Evolutionary conservation across 2,888 invertebrate genomes (phyloP), one percentile per base, ranked within the genome.

Genomic region (Lithophane ornitopus): DNA sequence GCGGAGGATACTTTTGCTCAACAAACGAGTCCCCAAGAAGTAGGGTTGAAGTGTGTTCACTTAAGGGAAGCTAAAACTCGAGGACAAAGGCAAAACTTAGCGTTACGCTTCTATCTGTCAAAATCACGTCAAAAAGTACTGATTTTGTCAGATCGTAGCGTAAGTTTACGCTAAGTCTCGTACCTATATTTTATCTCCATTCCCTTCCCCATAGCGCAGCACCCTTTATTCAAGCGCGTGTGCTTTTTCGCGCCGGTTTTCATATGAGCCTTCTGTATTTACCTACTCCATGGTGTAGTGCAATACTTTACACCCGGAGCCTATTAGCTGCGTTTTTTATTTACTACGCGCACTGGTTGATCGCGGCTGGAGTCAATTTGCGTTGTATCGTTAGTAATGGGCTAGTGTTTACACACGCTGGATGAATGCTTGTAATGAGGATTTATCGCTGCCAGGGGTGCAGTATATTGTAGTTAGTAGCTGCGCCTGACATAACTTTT

Each of bases 311-410:
- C 58, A 63, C 59, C 34, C n/a, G 28, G 41, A 52, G 39, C 41
- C 41, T 76, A 70, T 70, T 84, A 68, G 67, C 39, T 44, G 41
- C 19, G 61, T 81, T 82, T 81, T 58, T 85, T 82, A 85, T 84
- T 81, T 70, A 74, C 62, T 70, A n/a, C 7, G n/a, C 41, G n/a
- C 54, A 19, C 69, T 70, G 72, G 54, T 77, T 82, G 70, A 70
- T 82, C 82, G 46, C 61, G 73, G 59, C 46, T 63, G 85, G 62
- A 72, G 78, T 85, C 85, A 76, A 77, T 82, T 82, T 65, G 85
- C 73, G 61, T 56, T 44, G 72, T 34, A 69, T 62, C 82, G 78
- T 85, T 58, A 76, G 70, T 82, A 73, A 76, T 67, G 70, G 62
- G 46, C 44, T 26, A 0, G 61, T 67, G 34, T 63, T 34, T 46